Evolutionary conservation across 2,113 vertebrate species (phyloP).

Genomic region (Scolopax mira): DNA sequence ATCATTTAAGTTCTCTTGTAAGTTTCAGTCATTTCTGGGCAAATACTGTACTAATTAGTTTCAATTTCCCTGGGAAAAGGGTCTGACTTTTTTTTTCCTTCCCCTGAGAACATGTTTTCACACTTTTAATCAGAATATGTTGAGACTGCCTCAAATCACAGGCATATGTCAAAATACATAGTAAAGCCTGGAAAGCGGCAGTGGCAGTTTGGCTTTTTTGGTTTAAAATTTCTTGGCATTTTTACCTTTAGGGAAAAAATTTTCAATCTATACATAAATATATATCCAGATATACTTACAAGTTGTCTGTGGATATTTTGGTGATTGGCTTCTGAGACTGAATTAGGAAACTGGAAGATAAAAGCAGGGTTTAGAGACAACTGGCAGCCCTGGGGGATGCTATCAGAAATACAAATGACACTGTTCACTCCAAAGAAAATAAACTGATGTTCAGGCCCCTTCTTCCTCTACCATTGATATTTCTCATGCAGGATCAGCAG

Average conservation of each 20-base stretch:
- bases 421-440: not conserved
- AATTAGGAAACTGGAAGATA: not conserved
- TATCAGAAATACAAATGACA: not conserved
- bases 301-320: not conserved
- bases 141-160: not conserved
- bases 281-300: not conserved
- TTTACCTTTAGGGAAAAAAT: not conserved
- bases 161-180: not conserved
- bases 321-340: not conserved
- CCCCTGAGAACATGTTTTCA: not conserved
- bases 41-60: slow-evolving; percentile 19
- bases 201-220: not conserved
- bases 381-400: not conserved
- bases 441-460: not conserved
- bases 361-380: not conserved
- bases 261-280: not conserved
- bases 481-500: not conserved
- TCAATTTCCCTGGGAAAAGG: not conserved
- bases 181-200: not conserved
- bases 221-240: not conserved
- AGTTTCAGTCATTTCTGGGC: not conserved
- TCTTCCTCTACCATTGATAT: not conserved
- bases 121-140: slow-evolving; percentile 1
- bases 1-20: not conserved
- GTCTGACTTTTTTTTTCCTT: not conserved